phyloP scores from a whole-genome alignment of 2,797 vertebrate species.

The Dicrostonyx torquatus region DNA sequence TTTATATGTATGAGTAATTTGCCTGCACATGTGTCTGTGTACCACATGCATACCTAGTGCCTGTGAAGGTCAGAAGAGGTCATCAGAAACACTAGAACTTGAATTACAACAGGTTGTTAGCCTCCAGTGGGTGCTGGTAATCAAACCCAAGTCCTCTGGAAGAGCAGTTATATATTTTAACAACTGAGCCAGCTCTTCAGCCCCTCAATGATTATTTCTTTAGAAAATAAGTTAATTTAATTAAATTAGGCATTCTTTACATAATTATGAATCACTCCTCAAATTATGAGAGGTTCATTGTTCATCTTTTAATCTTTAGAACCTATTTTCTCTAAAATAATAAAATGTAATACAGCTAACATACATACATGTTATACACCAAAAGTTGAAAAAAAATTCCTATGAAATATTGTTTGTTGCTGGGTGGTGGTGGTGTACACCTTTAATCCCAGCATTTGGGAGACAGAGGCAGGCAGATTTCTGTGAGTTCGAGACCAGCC shows the following conservation, averaged over 20 bases:
- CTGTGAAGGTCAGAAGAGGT: not conserved
- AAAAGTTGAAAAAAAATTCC: conserved; percentile 64
- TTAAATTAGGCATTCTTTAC: conserved; percentile 64
- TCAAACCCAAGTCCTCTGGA: not conserved
- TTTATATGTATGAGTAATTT: too few species aligned
- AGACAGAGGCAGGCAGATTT: too few species aligned
- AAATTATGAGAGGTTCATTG: conserved; percentile 68
- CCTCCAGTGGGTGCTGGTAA: not conserved
- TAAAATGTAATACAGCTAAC: conserved; percentile 65
- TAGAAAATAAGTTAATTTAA: not conserved
- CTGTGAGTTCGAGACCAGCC: too few species aligned
- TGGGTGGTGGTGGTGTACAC: too few species aligned
- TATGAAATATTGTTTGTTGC: not conserved
- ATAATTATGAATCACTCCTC: conserved; percentile 64
- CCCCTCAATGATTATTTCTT: not conserved
- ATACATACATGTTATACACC: conserved; percentile 61
- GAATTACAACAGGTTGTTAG: not conserved
- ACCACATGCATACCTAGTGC: not conserved
- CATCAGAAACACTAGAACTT: not conserved
- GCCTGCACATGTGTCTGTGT: not conserved
- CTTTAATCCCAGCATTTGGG: too few species aligned
- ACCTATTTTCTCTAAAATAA: conserved; percentile 77
- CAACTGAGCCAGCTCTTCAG: not conserved
- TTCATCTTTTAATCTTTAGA: conserved; percentile 72
- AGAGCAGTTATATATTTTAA: not conserved